phyloP scores from a whole-genome alignment of 2,888 invertebrate species.

The Micoletzkya japonica region DNA sequence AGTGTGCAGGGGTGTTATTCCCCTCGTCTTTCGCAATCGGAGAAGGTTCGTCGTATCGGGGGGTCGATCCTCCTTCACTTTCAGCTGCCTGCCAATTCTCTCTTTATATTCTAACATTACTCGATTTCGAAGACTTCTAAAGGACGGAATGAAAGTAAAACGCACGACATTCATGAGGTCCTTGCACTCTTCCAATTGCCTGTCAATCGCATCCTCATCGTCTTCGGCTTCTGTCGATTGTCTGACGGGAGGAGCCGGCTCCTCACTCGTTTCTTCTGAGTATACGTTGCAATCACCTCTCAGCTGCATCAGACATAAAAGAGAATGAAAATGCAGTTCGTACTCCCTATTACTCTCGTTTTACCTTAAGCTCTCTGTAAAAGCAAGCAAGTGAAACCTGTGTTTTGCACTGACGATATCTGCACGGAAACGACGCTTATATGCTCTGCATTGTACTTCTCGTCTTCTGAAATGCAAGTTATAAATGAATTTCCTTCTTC shows the following conservation, averaged over 20 bases:
- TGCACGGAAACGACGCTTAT: too few relatives aligned
- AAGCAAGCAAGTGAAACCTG: not conserved
- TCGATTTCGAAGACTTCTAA: too few relatives aligned
- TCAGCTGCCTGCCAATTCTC: not conserved
- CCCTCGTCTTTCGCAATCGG: constrained; percentile 18
- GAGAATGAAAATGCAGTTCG: too few relatives aligned
- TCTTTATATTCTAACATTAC: too few relatives aligned
- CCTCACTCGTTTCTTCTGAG: constrained; percentile 10
- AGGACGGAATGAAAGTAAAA: not conserved
- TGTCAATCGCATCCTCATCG: constrained; percentile 26
- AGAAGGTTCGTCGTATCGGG: constrained; percentile 8
- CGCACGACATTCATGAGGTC: constrained; percentile 5
- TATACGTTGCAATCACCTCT: not conserved
- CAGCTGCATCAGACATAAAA: too few relatives aligned
- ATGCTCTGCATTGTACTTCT: too few relatives aligned
- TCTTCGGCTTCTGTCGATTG: constrained; percentile 11
- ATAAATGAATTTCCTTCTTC: not conserved
- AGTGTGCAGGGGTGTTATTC: not conserved
- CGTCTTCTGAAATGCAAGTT: constrained; percentile 4
- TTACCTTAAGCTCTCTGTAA: not conserved
- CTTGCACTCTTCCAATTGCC: constrained; percentile 18
- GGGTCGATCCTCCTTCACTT: constrained; percentile 4
- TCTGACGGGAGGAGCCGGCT: constrained; percentile 23
- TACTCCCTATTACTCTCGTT: not conserved
- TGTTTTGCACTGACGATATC: not conserved